Percentiles rank a stretch among this genome's conserved stretches.
These are phyloP conservation scores for Lacerta viridis DNA, from an alignment of 2,797 vertebrate genomes.

Conservation along the genomic window DNA sequence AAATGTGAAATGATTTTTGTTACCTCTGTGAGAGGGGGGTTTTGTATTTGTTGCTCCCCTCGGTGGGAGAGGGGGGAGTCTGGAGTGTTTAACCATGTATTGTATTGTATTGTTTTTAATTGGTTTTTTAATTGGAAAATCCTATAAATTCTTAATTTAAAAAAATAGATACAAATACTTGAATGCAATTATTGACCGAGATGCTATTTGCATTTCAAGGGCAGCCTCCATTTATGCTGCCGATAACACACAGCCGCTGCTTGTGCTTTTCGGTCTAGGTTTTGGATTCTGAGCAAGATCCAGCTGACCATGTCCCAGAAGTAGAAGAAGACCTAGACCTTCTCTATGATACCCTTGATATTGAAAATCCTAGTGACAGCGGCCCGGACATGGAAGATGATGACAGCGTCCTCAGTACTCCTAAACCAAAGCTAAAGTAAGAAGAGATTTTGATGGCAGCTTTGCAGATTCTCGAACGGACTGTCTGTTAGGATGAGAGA, in stretches of 20 bases:
- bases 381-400: conserved; percentile 97
- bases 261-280: conserved; percentile 80
- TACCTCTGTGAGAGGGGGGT: too few relatives aligned
- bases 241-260: neutral
- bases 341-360: conserved; percentile 91
- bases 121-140: too few relatives aligned
- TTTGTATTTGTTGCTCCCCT: too few relatives aligned
- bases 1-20: too few relatives aligned
- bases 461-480: neutral
- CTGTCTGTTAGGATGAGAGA: neutral
- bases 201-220: too few relatives aligned
- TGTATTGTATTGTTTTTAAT: too few relatives aligned
- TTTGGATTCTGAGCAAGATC: conserved; percentile 97
- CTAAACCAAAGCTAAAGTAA: conserved; percentile 97
- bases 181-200: too few relatives aligned
- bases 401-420: conserved; percentile 96
- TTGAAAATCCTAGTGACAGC: conserved; percentile 97
- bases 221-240: neutral
- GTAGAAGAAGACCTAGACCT: conserved; percentile 96
- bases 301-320: conserved; percentile 90
- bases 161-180: too few relatives aligned
- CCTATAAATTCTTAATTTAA: too few relatives aligned
- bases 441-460: conserved; percentile 42
- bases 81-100: too few relatives aligned
- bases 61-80: too few relatives aligned